Evolutionary conservation across 2,113 vertebrate species (phyloP).

Genomic region (Colistium nudipinnis): DNA sequence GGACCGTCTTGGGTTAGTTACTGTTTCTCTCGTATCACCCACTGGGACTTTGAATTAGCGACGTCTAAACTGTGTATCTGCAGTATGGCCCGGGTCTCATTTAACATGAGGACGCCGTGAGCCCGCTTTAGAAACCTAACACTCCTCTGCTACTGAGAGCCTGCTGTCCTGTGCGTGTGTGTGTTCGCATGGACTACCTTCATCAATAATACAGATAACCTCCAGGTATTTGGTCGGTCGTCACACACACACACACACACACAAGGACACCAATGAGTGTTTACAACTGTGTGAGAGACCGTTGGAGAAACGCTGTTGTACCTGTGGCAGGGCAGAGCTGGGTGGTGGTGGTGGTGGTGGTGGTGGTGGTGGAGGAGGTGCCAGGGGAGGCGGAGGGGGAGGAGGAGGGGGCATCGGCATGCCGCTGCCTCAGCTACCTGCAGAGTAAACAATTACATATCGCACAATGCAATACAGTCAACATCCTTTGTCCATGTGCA

Average conservation of each 20-base stretch:
- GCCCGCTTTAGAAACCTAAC: slow-evolving; percentile 62
- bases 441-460: slow-evolving; percentile 22
- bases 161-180: slow-evolving; percentile 39
- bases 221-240: slow-evolving; percentile 52
- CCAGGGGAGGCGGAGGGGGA: slow-evolving; percentile 69
- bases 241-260: slow-evolving; percentile 33
- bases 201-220: slow-evolving; percentile 76
- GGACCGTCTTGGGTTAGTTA: neutral
- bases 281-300: slow-evolving; percentile 36
- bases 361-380: slow-evolving; percentile 39
- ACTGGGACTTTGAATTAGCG: neutral
- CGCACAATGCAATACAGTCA: neutral
- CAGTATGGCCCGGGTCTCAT: slow-evolving; percentile 30
- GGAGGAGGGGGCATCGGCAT: slow-evolving; percentile 73
- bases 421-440: slow-evolving; percentile 55
- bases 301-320: slow-evolving; percentile 31
- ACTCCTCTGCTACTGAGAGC: slow-evolving; percentile 54
- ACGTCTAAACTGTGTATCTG: slow-evolving; percentile 2
- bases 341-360: slow-evolving; percentile 59
- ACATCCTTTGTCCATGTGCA: neutral
- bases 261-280: slow-evolving; percentile 27
- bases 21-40: neutral
- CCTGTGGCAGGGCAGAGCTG: slow-evolving; percentile 63
- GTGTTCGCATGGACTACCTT: slow-evolving; percentile 32
- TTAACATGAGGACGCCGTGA: slow-evolving; percentile 50